These are phyloP conservation scores for Lerista edwardsae DNA, from an alignment of 2,797 vertebrate species.

Conservation along the genomic window DNA sequence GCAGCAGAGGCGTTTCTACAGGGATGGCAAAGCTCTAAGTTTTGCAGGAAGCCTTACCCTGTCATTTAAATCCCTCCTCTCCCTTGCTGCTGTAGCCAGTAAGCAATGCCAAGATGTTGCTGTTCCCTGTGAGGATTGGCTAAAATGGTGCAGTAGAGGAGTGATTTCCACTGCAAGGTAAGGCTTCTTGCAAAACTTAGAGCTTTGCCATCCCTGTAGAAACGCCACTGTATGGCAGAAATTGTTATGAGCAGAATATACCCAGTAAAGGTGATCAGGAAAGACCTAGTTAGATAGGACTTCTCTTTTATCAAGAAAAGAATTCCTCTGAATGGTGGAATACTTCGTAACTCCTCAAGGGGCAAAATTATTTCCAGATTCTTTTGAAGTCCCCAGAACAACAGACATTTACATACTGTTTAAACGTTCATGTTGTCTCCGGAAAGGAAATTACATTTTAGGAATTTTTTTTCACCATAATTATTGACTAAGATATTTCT, in stretches of 20 bases:
- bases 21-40: no score
- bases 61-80: no score
- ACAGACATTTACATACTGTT: conserved; percentile 1
- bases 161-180: no score
- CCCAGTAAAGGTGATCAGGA: neutral
- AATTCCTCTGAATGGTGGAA: neutral
- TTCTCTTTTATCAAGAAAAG: neutral
- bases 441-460: conserved; percentile 14
- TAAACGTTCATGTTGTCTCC: conserved; percentile 7
- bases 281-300: neutral
- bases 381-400: neutral
- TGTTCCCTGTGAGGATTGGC: no score
- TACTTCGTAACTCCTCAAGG: neutral
- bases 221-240: neutral
- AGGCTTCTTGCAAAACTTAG: no score
- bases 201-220: no score
- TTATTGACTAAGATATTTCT: conserved; percentile 22
- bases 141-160: no score
- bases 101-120: no score
- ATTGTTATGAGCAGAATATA: neutral
- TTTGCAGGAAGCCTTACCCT: no score
- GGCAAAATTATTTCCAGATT: conserved; percentile 18
- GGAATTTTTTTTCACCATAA: conserved; percentile 1
- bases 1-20: no score
- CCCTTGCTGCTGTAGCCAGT: no score